Conservation (phyloP, 2,888 invertebrate species). For the Agrypnus murinus region DNA sequence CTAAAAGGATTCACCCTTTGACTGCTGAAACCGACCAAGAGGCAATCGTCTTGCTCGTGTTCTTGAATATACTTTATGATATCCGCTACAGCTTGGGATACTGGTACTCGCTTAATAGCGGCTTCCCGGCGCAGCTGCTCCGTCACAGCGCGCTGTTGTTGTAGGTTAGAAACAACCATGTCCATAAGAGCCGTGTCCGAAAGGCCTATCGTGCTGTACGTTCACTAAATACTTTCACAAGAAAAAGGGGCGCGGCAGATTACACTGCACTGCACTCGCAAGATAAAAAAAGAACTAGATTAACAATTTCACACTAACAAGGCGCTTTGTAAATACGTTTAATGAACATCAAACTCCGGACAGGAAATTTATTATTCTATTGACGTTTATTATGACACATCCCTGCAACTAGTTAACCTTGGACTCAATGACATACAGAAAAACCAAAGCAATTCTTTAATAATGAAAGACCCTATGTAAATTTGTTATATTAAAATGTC, state of each 20-base stretch:
- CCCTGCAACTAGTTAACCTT: constrained; percentile 8
- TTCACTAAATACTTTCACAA: constrained; percentile 49
- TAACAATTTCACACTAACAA: not conserved
- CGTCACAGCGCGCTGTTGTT: constrained; percentile 94
- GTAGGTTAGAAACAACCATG: constrained; percentile 94
- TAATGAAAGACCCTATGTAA: too few relatives aligned
- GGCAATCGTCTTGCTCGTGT: constrained; percentile 94
- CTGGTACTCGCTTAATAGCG: constrained; percentile 88
- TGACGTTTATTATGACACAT: constrained; percentile 26
- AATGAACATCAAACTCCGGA: not conserved
- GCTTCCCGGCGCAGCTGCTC: constrained; percentile 96
- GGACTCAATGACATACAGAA: constrained; percentile 14
- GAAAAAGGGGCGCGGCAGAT: constrained; percentile 45
- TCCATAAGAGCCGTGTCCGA: constrained; percentile 93
- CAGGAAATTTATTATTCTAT: constrained; percentile 19
- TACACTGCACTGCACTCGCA: constrained; percentile 39
- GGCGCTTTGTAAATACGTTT: constrained; percentile 5
- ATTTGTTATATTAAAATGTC: too few relatives aligned
- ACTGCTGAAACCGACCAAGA: constrained; percentile 93
- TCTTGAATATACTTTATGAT: constrained; percentile 93
- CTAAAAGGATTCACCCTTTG: constrained; percentile 97
- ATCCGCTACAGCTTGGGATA: constrained; percentile 93
- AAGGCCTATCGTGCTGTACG: constrained; percentile 84
- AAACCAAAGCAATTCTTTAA: too few relatives aligned
- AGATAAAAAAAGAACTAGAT: not conserved